Percentiles rank a stretch among this genome's conserved stretches.
Conservation (phyloP, 2,797 vertebrate genomes). For the Tamandua tetradactyla region DNA sequence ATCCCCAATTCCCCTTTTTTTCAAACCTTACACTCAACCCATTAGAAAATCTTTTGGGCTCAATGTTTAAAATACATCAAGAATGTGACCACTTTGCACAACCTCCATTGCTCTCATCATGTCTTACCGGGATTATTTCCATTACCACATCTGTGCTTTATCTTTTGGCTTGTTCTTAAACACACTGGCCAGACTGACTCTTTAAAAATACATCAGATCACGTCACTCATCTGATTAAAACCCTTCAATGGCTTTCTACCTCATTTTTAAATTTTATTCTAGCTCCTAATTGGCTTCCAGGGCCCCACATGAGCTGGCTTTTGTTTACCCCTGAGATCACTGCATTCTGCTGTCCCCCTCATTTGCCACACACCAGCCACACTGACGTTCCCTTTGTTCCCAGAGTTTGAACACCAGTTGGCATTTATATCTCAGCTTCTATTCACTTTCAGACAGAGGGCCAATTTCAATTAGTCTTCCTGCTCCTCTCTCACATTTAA, state of each 20-base stretch:
- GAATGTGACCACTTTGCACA: background rate
- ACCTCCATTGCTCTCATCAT: background rate
- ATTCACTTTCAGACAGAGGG: background rate
- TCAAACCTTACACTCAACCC: background rate
- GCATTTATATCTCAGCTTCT: background rate
- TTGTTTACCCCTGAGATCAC: background rate
- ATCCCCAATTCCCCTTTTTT: background rate
- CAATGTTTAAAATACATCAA: background rate
- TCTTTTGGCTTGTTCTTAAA: background rate
- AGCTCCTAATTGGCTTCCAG: background rate
- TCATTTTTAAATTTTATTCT: background rate
- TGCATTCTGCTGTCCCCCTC: background rate
- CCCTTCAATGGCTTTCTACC: background rate
- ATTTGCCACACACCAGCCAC: rapidly evolving
- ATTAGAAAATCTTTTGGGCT: background rate
- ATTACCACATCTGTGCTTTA: background rate
- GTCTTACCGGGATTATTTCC: background rate
- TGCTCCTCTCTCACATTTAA: background rate
- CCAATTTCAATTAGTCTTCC: background rate
- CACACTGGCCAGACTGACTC: background rate
- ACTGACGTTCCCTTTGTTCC: background rate
- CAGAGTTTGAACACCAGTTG: background rate
- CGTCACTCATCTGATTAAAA: background rate
- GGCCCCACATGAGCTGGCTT: background rate
- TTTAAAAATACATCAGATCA: background rate